These are phyloP conservation scores for Physocephala rufipes DNA, from an alignment of 2,888 invertebrate species.

Conservation along the genomic window DNA sequence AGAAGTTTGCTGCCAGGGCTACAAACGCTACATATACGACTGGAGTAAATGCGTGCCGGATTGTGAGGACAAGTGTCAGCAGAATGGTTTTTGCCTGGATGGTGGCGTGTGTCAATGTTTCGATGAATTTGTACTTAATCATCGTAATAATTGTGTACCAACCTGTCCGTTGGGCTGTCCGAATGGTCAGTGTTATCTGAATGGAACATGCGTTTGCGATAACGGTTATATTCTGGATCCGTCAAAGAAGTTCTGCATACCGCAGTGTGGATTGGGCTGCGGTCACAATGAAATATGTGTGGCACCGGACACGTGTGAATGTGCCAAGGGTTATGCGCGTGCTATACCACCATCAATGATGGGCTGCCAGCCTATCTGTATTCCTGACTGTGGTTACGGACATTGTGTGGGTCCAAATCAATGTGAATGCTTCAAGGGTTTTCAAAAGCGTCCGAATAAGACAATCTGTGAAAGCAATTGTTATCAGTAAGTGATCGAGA, in stretches of 20 bases:
- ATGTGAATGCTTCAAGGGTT: constrained; percentile 67
- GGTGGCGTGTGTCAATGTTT: constrained; percentile 62
- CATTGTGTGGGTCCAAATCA: constrained; percentile 66
- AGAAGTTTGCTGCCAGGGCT: constrained; percentile 78
- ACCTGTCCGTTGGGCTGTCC: constrained; percentile 59
- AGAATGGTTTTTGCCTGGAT: constrained; percentile 67
- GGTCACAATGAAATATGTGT: constrained; percentile 70
- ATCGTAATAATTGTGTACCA: constrained; percentile 57
- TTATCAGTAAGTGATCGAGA: constrained; percentile 62
- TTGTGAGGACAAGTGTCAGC: constrained; percentile 60
- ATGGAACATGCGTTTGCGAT: constrained; percentile 60
- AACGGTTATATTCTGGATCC: constrained; percentile 62
- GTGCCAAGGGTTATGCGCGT: constrained; percentile 55
- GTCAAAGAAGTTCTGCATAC: constrained; percentile 65
- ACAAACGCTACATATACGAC: constrained; percentile 72
- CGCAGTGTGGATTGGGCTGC: constrained; percentile 72
- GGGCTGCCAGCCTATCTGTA: constrained; percentile 59
- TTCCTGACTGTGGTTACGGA: constrained; percentile 63
- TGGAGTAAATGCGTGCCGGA: constrained; percentile 66
- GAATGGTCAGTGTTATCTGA: constrained; percentile 63
- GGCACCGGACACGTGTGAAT: constrained; percentile 70
- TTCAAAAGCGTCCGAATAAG: constrained; percentile 53
- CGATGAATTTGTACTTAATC: constrained; percentile 58
- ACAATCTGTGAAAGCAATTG: constrained; percentile 57
- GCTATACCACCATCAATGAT: constrained; percentile 47